phyloP scores from a whole-genome alignment of 2,797 vertebrate species.

The Characodon lateralis region DNA sequence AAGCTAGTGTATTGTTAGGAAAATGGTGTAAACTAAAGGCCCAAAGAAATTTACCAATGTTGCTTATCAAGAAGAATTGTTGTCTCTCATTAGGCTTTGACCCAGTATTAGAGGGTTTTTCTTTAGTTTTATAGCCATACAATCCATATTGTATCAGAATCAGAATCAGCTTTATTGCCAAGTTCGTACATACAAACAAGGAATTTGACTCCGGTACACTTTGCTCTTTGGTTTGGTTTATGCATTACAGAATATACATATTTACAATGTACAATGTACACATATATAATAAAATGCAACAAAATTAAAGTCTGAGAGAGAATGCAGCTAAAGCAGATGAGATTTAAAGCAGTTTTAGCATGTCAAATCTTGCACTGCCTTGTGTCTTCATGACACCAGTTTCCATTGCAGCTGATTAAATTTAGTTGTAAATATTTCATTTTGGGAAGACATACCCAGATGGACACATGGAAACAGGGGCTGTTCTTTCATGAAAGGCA shows the following conservation, averaged over 20 bases:
- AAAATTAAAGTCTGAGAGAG: not conserved
- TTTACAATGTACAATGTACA: no score
- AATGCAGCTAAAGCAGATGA: not conserved
- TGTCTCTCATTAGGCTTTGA: not conserved
- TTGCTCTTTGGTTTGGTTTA: no score
- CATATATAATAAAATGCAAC: no score
- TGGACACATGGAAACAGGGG: not conserved
- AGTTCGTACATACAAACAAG: no score
- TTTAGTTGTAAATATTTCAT: slow-evolving; percentile 62
- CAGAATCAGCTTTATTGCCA: no score
- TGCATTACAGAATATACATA: no score
- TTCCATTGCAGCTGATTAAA: slow-evolving; percentile 28
- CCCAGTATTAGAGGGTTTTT: not conserved
- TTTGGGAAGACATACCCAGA: not conserved
- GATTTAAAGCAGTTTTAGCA: not conserved
- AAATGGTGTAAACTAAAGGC: not conserved
- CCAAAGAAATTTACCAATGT: not conserved
- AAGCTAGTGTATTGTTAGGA: not conserved
- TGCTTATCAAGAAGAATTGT: not conserved
- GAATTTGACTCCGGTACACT: no score
- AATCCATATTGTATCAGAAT: not conserved
- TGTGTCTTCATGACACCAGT: slow-evolving; percentile 8
- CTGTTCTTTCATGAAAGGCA: not conserved
- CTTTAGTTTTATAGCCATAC: not conserved
- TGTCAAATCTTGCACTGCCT: not conserved